Evolutionary conservation across 2,888 invertebrate species (phyloP).

Genomic region (Tiliacea aurago): DNA sequence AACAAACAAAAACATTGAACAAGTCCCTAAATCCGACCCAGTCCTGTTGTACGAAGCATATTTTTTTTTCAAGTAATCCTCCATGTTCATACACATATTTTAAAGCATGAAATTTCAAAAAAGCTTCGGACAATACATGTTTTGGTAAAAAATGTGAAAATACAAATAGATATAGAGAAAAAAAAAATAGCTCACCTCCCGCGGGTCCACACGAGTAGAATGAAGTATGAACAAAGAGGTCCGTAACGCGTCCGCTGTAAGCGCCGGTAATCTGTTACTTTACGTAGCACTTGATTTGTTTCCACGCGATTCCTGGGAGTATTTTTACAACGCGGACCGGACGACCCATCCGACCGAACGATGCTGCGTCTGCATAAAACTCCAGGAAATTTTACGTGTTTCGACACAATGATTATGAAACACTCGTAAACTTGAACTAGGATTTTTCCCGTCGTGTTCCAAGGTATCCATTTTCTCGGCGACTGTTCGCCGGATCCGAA

Average conservation of each 20-base stretch:
- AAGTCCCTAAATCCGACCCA: conserved; percentile 33
- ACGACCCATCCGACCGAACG: conserved; percentile 79
- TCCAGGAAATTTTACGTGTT: conserved; percentile 85
- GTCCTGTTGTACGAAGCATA: conserved; percentile 17
- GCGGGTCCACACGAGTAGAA: conserved; percentile 51
- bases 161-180: conserved; percentile 21
- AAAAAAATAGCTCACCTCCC: conserved; percentile 56
- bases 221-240: conserved; percentile 67
- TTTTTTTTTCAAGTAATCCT: conserved; percentile 44
- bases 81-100: conserved; percentile 33
- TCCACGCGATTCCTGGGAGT: conserved; percentile 76
- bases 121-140: conserved; percentile 23
- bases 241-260: conserved; percentile 77
- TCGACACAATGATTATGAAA: conserved; percentile 83
- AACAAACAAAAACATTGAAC: conserved; percentile 18
- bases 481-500: conserved; percentile 55
- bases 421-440: conserved; percentile 83
- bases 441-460: conserved; percentile 74
- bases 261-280: conserved; percentile 79
- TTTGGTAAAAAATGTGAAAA: conserved; percentile 29
- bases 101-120: conserved; percentile 35
- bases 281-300: conserved; percentile 81
- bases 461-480: conserved; percentile 68
- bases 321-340: conserved; percentile 80
- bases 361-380: conserved; percentile 84